These are phyloP conservation scores for Chymomyza caudatula DNA, from an alignment of 2,888 invertebrate species.

Conservation along the genomic window DNA sequence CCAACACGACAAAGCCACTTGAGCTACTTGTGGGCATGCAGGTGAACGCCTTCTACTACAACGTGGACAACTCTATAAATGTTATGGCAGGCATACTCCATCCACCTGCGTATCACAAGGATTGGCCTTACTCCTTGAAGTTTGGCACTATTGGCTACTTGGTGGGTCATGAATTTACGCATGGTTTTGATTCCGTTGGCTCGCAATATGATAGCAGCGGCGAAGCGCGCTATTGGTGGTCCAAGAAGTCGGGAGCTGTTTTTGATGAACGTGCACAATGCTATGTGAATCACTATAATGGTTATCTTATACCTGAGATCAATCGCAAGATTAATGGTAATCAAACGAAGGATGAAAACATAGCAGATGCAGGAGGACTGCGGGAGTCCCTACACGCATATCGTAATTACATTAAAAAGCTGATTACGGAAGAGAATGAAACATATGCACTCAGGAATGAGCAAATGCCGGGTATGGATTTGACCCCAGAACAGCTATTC, in stretches of 20 bases:
- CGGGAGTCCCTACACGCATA: constrained; percentile 65
- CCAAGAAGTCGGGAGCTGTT: constrained; percentile 56
- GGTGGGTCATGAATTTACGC: constrained; percentile 75
- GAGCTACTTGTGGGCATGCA: constrained; percentile 64
- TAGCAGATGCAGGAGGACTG: constrained; percentile 74
- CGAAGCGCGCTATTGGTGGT: constrained; percentile 64
- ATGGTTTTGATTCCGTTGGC: constrained; percentile 71
- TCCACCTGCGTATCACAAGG: constrained; percentile 68
- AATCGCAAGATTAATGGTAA: constrained; percentile 70
- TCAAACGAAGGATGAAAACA: constrained; percentile 71
- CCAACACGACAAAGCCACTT: constrained; percentile 57
- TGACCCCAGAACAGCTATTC: constrained; percentile 74
- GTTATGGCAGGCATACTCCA: constrained; percentile 73
- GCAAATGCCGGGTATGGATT: constrained; percentile 70
- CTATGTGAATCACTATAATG: constrained; percentile 64
- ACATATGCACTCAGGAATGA: constrained; percentile 45
- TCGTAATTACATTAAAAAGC: constrained; percentile 56
- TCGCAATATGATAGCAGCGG: constrained; percentile 58
- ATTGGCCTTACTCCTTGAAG: constrained; percentile 71
- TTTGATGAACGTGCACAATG: constrained; percentile 68
- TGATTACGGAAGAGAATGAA: constrained; percentile 11
- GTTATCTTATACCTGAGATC: constrained; percentile 69
- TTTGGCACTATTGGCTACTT: constrained; percentile 73
- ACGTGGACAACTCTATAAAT: constrained; percentile 73
- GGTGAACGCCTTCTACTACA: constrained; percentile 74